Percentiles rank a stretch among this genome's conserved stretches.
phyloP scores from a whole-genome alignment of 1,140 invertebrate species.

The Agrypnia vestita region DNA sequence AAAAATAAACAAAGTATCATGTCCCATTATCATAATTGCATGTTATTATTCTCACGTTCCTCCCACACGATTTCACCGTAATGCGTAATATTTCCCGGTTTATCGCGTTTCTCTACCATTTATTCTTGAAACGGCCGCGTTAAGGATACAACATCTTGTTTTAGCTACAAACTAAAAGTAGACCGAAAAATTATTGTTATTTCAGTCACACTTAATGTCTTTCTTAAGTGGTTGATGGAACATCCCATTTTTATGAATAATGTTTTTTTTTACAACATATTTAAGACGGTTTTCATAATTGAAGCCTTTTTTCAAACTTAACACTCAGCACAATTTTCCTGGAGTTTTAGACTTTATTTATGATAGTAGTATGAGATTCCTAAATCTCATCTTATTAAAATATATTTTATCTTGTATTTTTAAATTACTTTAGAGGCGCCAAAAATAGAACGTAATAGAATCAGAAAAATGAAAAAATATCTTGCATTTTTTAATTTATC shows the following conservation, averaged over 20 bases:
- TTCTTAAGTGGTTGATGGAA: slow-evolving; percentile 32
- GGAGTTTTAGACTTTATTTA: too few relatives aligned
- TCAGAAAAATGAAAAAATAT: too few relatives aligned
- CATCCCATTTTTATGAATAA: slow-evolving; percentile 6
- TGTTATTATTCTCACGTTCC: slow-evolving; percentile 55
- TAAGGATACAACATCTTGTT: slow-evolving; percentile 45
- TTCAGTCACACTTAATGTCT: slow-evolving; percentile 30
- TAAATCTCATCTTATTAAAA: too few relatives aligned
- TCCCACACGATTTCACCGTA: slow-evolving; percentile 56
- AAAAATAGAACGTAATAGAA: too few relatives aligned
- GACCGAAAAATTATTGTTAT: slow-evolving; percentile 29
- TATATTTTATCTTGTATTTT: too few relatives aligned
- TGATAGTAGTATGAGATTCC: too few relatives aligned
- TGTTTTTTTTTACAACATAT: slow-evolving; percentile 3
- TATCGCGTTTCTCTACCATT: slow-evolving; percentile 56
- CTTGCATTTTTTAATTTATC: too few relatives aligned
- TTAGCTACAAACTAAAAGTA: slow-evolving; percentile 39
- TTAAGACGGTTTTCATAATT: not conserved
- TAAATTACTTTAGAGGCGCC: too few relatives aligned
- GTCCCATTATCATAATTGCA: slow-evolving; percentile 59
- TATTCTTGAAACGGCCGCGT: slow-evolving; percentile 40
- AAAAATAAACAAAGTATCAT: slow-evolving; percentile 43
- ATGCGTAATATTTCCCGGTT: slow-evolving; percentile 59
- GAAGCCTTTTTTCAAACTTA: too few relatives aligned
- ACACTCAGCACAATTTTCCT: too few relatives aligned